Conservation (phyloP, 2,888 invertebrate genomes). For the Graphium colonna region DNA sequence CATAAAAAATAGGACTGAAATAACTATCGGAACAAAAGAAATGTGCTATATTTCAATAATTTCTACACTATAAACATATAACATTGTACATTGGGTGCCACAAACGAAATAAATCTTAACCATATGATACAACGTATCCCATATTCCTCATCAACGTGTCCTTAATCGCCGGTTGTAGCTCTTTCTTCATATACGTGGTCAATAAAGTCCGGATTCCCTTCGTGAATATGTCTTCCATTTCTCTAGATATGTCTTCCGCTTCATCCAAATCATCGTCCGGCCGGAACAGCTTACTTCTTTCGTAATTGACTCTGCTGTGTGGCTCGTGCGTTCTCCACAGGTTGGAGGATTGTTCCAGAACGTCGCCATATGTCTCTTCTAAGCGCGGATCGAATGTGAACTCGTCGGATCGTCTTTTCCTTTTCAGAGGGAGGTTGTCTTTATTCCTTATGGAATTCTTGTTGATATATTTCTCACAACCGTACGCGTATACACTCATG, state of each 20-base stretch:
- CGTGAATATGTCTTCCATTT: constrained; percentile 92
- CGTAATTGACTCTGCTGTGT: constrained; percentile 58
- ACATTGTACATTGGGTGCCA: constrained; percentile 1
- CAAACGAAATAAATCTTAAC: constrained; percentile 65
- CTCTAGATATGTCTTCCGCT: constrained; percentile 84
- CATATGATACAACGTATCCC: constrained; percentile 93
- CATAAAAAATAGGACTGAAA: no score
- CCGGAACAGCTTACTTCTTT: constrained; percentile 69
- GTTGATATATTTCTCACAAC: constrained; percentile 83
- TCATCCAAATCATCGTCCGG: constrained; percentile 80
- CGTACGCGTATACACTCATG: constrained; percentile 91
- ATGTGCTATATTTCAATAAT: constrained; percentile 20
- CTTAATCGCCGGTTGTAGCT: constrained; percentile 90
- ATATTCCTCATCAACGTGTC: constrained; percentile 92
- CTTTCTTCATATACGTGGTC: constrained; percentile 91
- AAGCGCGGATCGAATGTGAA: constrained; percentile 62
- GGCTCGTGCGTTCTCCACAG: constrained; percentile 65
- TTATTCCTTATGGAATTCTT: constrained; percentile 63
- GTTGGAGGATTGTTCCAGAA: constrained; percentile 47
- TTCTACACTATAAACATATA: constrained; percentile 10
- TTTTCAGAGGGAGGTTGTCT: constrained; percentile 54
- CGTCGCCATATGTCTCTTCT: constrained; percentile 40
- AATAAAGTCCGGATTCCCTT: constrained; percentile 90
- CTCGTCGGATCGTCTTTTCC: constrained; percentile 61
- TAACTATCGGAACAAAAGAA: not conserved